Evolutionary conservation across 37 sponge, comb jelly and placozoan species (phyloP), one percentile per base, ranked within the genome.

Genomic region (Chondrosia reniformis): DNA sequence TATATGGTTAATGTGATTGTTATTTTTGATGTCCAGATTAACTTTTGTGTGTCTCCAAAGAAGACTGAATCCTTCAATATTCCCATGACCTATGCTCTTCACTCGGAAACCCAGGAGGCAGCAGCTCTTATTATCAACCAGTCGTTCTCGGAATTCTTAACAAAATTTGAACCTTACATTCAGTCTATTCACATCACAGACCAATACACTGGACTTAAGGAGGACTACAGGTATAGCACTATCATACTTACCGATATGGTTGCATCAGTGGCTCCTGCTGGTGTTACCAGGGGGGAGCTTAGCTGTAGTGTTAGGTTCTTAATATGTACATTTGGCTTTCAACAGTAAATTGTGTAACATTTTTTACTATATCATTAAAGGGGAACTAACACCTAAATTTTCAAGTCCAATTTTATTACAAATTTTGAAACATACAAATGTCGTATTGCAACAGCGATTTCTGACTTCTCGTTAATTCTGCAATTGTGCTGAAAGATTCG

Each of bases 141-240:
- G n/a, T 31, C 28, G 12, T 54, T 75, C 19, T 44, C 34, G 10
- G 69, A 75, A 17, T 54, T 85, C 42, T 46, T 90, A 2, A 45
- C 17, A 24, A 82, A 80, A 34, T 55, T 82, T 45, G 63, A 72
- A 15, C 45, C 49, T 28, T 2, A 27, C 28, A 43, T 90, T 7
- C 62, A 83, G 38, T 67, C 77, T 39, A 43, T 90, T n/a, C 91
- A 90, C 67, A 67, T 90, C 31, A 73, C 91, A 28, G 87, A 90
- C 72, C 84, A 86, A 67, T 90, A 86, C 77, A 86, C 87, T 46
- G 91, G 87, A 15, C 39, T 67, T n/a, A 57, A 55, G 22, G 85
- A 87, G 24, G 85, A 87, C 27, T 62, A 41, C 78, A 21, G 37
- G 72, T 69, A 3, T 28, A 6, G n/a, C n/a, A n/a, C n/a, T n/a